phyloP scores from a whole-genome alignment of 2,113 vertebrate genomes.

The Melanerpes aurifrons region DNA sequence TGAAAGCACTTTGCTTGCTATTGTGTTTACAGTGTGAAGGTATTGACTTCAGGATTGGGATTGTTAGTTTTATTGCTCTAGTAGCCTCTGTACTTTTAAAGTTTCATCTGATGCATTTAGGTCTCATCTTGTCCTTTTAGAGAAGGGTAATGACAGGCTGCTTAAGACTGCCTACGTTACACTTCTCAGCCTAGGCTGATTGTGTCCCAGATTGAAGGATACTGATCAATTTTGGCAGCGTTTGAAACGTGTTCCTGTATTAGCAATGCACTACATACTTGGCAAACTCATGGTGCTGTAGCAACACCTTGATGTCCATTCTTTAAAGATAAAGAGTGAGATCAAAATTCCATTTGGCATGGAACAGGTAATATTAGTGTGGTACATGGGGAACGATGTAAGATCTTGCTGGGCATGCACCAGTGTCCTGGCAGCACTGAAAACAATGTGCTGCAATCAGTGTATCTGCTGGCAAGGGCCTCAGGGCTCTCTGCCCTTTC shows the following conservation, averaged over 20 bases:
- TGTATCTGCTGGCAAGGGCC: neutral
- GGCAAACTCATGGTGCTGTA: neutral
- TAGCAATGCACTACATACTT: neutral
- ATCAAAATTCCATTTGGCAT: neutral
- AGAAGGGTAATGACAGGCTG: neutral
- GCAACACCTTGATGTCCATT: neutral
- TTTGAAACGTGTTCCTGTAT: neutral
- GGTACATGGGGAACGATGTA: fast-evolving
- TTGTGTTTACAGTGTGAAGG: neutral
- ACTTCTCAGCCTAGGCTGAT: neutral
- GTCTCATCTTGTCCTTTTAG: neutral
- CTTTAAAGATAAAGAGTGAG: neutral
- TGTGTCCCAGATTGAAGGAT: neutral
- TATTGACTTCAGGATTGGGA: neutral
- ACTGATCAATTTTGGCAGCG: neutral
- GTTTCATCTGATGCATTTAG: neutral
- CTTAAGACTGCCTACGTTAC: neutral
- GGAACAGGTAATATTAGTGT: neutral
- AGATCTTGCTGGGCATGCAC: neutral
- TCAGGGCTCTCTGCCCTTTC: neutral
- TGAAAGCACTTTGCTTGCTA: neutral
- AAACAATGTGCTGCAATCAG: neutral
- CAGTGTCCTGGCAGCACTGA: neutral
- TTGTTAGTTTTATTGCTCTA: neutral
- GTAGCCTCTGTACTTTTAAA: neutral